Base-by-base conservation (phyloP, 2,113 vertebrate genomes). In the Promerops cafer region DNA sequence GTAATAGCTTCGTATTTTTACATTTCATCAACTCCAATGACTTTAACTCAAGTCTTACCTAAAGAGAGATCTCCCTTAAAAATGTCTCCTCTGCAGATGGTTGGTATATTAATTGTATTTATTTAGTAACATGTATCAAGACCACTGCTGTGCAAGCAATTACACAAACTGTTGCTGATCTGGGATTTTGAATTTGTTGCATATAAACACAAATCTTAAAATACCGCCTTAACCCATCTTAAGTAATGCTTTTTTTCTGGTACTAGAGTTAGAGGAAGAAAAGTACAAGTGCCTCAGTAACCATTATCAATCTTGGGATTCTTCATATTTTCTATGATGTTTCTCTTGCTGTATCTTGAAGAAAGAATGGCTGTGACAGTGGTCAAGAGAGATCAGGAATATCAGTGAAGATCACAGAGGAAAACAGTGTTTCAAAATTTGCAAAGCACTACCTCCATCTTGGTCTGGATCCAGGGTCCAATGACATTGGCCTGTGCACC, bases 401-500 rank as follows among this genome's bases (percentile, higher is more conserved):
- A 50, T 47, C 61, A 80, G 28, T 47, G 54, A 79, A 65, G 27
- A 45, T 45, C 42, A 72, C 8, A 65, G 40, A 65, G 39, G 9
- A 66, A 64, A 76, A 49, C 21, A 57, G 42, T 16, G 35, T 68
- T 93, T 78, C 50, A 88, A 91, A 87, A 71, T 53, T 28, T 91
- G 28, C 64, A 77, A 76, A 65, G 20, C 12, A 28, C 47, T 92
- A 99, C 99, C 99, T 99, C 98, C 99, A 99, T 99, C 98, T 99
- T 99, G 95, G 97, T 99, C 98, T 99, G 99, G 97, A 99, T 99
- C 99, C 99, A 99, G 87, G 99, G 99, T 42, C 99, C 99, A 10
- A 99, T 99, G 91, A 99, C 98, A 13, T 99, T 99, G 96, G 99
- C 99, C 97, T 99, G 99, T 84, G 98, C 98, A 47, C 98, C 99